Evolutionary conservation across 2,888 invertebrate species (phyloP), one percentile per base, ranked within the genome.

Genomic region (Eupithecia pulchellata): DNA sequence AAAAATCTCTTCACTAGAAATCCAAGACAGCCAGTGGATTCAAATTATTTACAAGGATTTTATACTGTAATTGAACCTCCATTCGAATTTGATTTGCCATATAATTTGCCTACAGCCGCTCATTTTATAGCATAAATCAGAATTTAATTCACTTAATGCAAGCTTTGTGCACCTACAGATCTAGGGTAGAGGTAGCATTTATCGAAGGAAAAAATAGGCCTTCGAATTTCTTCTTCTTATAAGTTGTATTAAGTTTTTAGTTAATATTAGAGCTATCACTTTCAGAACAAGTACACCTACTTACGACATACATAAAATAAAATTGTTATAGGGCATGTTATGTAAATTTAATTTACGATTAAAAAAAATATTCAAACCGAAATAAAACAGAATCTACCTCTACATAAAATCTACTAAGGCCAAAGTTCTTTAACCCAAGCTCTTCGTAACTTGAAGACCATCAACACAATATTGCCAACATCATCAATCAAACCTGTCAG

Each of bases 401-500:
- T 17, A 27, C 8, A 57, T 8, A 57, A 29, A 57, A 57, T 29
- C 57, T n/a, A 47, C 42, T 58, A 63, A 62, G 8, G 62, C 32
- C 57, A 58, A 63, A 66, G 68, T 69, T 72, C 64, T 11, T 42
- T 64, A 63, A 69, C 63, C 69, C 55, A 27, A 32, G 61, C 34
- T 66, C 66, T 72, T 55, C 42, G 62, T 47, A 65, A 72, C 55
- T 11, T 32, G 42, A 14, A 57, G 62, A 65, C 5, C 64, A 47
- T 47, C 42, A 47, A 47, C 52, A 67, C 66, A 42, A 55, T 64
- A 29, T 69, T 72, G 57, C 68, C 61, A 62, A 66, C 30, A 34
- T 34, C 68, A 83, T 86, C 82, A 81, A 82, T 83, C 85, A 82
- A 71, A 42, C 63, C 68, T 78, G 80, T 81, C 82, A 77, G 75